These are phyloP conservation scores for Melanogrammus aeglefinus DNA, from an alignment of 2,797 vertebrate species.

Conservation along the genomic window DNA sequence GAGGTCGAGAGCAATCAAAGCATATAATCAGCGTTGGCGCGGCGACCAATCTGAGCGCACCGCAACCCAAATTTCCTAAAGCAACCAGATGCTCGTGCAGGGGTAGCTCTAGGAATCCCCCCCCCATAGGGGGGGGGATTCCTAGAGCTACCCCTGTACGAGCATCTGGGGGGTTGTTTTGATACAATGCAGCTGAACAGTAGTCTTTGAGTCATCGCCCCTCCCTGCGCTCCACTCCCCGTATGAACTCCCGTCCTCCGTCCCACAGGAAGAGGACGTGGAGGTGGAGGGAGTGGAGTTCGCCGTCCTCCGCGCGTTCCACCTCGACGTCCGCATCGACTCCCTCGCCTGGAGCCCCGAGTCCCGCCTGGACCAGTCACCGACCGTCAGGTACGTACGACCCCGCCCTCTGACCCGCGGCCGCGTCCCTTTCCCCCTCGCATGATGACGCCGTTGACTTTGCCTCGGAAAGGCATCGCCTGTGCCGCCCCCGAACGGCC, in stretches of 20 bases:
- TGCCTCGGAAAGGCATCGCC: too few species aligned
- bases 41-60: background rate
- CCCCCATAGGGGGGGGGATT: too few species aligned
- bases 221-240: background rate
- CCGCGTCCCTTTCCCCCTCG: too few species aligned
- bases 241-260: conserved; percentile 7
- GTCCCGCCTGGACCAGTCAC: conserved; percentile 83
- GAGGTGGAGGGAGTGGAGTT: conserved; percentile 88
- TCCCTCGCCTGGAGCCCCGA: conserved; percentile 94
- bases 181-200: background rate
- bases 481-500: too few species aligned
- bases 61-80: too few species aligned
- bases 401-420: background rate
- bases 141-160: too few species aligned
- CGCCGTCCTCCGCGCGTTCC: conserved; percentile 81
- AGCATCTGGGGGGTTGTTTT: background rate
- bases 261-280: conserved; percentile 86
- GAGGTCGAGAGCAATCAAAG: background rate
- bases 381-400: conserved; percentile 87
- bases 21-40: background rate
- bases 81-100: too few species aligned
- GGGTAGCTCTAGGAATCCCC: too few species aligned
- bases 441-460: too few species aligned
- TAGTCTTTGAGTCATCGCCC: background rate
- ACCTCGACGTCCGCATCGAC: conserved; percentile 84